phyloP scores from a whole-genome alignment of 2,797 vertebrate genomes.

The Notolepis coatsorum region DNA sequence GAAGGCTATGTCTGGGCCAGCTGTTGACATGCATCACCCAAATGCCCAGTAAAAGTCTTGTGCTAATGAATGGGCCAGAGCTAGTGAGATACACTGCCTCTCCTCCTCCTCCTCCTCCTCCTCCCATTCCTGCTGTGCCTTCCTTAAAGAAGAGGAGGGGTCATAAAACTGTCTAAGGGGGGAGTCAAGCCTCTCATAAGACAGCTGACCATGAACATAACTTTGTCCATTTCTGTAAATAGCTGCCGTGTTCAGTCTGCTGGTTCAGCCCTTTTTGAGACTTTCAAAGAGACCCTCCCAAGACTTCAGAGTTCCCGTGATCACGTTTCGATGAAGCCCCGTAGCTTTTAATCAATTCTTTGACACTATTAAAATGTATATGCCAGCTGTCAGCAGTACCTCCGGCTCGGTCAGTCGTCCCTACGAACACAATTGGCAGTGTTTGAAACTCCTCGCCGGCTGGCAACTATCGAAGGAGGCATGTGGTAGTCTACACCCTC shows the following conservation, averaged over 20 bases:
- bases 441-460: no score
- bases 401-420: no score
- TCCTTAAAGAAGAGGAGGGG: slow-evolving; percentile 26
- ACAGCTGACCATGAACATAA: slow-evolving; percentile 48
- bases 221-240: slow-evolving; percentile 37
- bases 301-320: no score
- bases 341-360: no score
- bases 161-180: slow-evolving; percentile 26
- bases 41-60: slow-evolving; percentile 60
- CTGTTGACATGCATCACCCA: slow-evolving; percentile 64
- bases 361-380: no score
- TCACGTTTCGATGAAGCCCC: no score
- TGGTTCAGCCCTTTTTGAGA: slow-evolving; percentile 8
- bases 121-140: slow-evolving; percentile 25
- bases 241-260: slow-evolving; percentile 2
- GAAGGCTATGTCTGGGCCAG: slow-evolving; percentile 9
- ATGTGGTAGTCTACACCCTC: no score
- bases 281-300: no score
- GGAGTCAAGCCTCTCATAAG: slow-evolving; percentile 24
- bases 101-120: no score
- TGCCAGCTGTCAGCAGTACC: no score
- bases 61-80: slow-evolving; percentile 54
- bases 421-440: no score
- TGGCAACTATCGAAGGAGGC: no score
- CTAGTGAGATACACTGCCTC: slow-evolving; percentile 35